phyloP scores from a whole-genome alignment of 2,797 vertebrate genomes.

The Euphonia xanthogaster region DNA sequence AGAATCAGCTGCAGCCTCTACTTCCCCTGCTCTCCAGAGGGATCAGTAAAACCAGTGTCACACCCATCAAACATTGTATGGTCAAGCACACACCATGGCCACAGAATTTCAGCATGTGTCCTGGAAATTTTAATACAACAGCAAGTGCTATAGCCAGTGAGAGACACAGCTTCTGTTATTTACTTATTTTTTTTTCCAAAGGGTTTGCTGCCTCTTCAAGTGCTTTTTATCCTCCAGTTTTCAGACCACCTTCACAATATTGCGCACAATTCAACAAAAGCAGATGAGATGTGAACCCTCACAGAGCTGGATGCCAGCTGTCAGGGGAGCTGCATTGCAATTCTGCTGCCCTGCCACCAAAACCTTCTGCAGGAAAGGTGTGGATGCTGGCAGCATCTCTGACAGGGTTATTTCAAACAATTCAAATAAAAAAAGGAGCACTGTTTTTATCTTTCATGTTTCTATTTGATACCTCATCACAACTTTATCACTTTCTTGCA shows the following conservation, averaged over 20 bases:
- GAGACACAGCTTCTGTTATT: not conserved
- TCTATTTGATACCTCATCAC: not conserved
- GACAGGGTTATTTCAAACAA: not conserved
- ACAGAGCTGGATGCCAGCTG: not conserved
- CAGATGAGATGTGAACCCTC: not conserved
- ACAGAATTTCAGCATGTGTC: not conserved
- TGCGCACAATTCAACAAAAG: not conserved
- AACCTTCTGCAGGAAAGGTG: not conserved
- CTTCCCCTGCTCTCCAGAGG: not conserved
- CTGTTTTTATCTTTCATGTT: not conserved
- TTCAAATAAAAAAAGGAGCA: not conserved
- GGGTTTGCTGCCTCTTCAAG: not conserved
- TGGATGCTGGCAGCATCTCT: not conserved
- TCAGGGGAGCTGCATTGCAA: not conserved
- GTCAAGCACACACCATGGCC: not conserved
- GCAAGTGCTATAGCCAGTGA: not conserved
- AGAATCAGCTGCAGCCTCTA: not conserved
- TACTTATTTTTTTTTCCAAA: not conserved
- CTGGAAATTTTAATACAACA: not conserved
- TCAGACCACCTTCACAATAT: not conserved
- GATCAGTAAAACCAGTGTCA: not conserved
- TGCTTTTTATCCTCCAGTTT: not conserved
- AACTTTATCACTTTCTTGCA: not conserved
- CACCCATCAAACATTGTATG: rapidly evolving
- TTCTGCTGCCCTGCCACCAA: not conserved